Base-by-base conservation (phyloP, 2,113 vertebrate genomes). In the Dromiciops gliroides region DNA sequence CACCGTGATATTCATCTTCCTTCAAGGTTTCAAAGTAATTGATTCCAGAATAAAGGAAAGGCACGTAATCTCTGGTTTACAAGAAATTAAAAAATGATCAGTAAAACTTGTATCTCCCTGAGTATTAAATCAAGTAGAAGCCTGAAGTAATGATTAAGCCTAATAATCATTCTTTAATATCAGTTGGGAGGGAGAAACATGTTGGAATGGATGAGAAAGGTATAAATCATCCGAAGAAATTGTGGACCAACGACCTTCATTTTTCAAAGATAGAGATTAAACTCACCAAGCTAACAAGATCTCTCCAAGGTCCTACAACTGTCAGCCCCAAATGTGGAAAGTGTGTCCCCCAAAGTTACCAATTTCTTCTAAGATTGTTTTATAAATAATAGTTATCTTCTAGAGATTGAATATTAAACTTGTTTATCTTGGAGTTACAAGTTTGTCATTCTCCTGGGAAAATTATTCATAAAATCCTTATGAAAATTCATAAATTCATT, bases 231-330 rank as follows among this genome's bases (percentile, higher is more conserved):
- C 92, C 23, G 49, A 92, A 97, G 96, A 93, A 95, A 98, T 97
- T 97, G 51, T 88, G 92, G 94, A 93, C 94, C 96, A 95, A 97
- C 97, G 92, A 97, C 89, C 95, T 98, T 97, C 93, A 97, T 97
- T 98, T 98, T 97, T 98, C 93, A 95, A 93, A 98, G 97, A 95
- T 14, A 11, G 52, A 98, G 95, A 98, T 98, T 98, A 97, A 98
- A 98, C 96, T 96, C 10, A 56, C 96, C 92, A 95, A 93, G 95
- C 91, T 98, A 98, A 97, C 96, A 96, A 92, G 56, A 89, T 97
- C 94, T 96, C 11, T 75, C 95, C 95, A 91, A 90, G 50, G 53
- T 25, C 93, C 96, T 94, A 75, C 97, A 98, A 98, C 98, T 97
- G 95, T 97, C 91, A 14, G 91, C 95, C 37, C 91, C 93, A 96